Evolutionary conservation across 2,113 vertebrate species (phyloP).

Genomic region (Xerus inauris): DNA sequence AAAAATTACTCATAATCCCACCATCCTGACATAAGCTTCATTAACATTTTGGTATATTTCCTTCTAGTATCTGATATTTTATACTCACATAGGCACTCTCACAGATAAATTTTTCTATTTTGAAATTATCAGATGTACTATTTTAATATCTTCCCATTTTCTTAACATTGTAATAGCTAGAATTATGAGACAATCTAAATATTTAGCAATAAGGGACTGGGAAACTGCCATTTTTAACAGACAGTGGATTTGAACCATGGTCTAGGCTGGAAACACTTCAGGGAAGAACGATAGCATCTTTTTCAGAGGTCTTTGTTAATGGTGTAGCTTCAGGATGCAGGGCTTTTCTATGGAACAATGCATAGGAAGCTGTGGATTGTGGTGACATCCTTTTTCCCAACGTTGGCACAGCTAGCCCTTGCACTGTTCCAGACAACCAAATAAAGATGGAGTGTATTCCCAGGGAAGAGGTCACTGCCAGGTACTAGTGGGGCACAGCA

Average conservation of each 20-base stretch:
- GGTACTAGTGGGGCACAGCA: not conserved
- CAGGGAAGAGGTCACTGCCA: not conserved
- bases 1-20: not conserved
- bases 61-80: not conserved
- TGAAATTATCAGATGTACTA: not conserved
- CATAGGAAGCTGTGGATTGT: not conserved
- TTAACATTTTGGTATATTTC: constrained; percentile 5
- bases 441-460: not conserved
- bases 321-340: not conserved
- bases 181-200: not conserved
- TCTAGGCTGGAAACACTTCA: not conserved
- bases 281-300: not conserved
- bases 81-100: not conserved
- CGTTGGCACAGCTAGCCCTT: not conserved
- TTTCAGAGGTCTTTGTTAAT: not conserved
- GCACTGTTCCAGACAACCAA: not conserved
- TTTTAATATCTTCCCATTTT: not conserved
- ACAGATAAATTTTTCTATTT: not conserved
- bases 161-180: not conserved
- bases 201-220: not conserved
- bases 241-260: not conserved
- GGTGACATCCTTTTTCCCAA: not conserved
- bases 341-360: not conserved
- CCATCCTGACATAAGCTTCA: not conserved
- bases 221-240: not conserved